phyloP scores from a whole-genome alignment of 1,140 invertebrate species.

The Drosophila insularis region DNA sequence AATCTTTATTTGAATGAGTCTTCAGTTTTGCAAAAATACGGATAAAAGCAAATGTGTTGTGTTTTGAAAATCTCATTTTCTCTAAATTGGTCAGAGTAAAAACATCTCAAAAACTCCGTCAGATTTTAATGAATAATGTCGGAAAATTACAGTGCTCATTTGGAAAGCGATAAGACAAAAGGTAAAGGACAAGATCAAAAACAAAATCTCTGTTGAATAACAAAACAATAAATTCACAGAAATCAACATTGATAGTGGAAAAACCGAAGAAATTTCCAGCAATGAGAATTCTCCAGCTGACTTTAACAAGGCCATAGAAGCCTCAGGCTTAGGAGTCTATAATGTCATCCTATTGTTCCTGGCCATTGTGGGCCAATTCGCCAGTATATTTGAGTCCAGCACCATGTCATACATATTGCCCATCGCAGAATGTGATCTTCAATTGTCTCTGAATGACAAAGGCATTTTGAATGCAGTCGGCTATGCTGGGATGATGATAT shows the following conservation, averaged over 20 bases:
- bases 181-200: neutral
- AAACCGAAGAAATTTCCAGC: neutral
- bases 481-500: constrained; percentile 91
- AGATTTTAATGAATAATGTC: neutral
- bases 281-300: constrained; percentile 82
- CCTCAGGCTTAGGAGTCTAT: constrained; percentile 86
- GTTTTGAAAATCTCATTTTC: neutral
- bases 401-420: constrained; percentile 88
- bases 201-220: neutral
- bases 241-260: neutral
- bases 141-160: neutral
- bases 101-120: neutral
- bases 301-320: constrained; percentile 86
- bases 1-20: neutral
- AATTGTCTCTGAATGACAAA: constrained; percentile 86
- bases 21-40: neutral
- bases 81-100: neutral
- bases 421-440: constrained; percentile 88
- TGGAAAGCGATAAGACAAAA: neutral
- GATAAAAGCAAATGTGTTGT: neutral
- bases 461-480: constrained; percentile 87
- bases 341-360: constrained; percentile 86
- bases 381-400: constrained; percentile 86
- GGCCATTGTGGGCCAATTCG: constrained; percentile 86
- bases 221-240: neutral